Percentiles rank a stretch among this genome's conserved stretches.
Evolutionary conservation across 2,113 vertebrate species (phyloP).

Genomic region (Pica pica): DNA sequence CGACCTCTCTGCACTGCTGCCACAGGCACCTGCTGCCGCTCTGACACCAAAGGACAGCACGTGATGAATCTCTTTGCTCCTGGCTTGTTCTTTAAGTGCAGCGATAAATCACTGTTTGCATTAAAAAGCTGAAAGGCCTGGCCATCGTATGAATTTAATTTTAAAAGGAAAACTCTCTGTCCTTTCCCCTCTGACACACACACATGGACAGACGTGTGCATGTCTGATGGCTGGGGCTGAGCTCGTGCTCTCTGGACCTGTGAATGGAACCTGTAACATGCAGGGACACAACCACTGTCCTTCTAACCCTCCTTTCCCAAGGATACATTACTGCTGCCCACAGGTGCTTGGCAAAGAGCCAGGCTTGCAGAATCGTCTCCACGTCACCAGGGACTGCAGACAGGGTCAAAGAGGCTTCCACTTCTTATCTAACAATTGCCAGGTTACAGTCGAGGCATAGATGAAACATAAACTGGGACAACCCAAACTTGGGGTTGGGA

Average conservation of each 20-base stretch:
- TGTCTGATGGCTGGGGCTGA: not conserved
- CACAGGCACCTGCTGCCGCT: rapidly evolving
- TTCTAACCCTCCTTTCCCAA: not conserved
- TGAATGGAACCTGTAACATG: not conserved
- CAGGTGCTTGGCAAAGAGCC: not conserved
- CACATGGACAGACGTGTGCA: rapidly evolving
- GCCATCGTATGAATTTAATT: not conserved
- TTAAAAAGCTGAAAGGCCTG: constrained; percentile 20
- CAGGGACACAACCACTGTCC: not conserved
- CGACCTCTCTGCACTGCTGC: rapidly evolving
- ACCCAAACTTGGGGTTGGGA: not conserved
- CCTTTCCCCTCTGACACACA: not conserved
- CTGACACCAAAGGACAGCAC: not conserved
- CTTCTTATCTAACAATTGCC: not conserved
- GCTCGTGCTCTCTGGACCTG: not conserved
- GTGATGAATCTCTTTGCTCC: not conserved
- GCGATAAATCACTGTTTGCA: constrained; percentile 18
- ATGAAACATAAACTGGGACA: not conserved
- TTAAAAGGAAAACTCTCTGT: not conserved
- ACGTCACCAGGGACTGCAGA: not conserved
- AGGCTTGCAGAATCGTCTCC: not conserved
- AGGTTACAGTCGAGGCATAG: not conserved
- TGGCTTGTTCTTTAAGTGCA: not conserved
- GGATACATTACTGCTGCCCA: not conserved
- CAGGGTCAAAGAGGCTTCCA: not conserved